phyloP scores from a whole-genome alignment of 2,888 invertebrate genomes.

The Ceraclea dissimilis region DNA sequence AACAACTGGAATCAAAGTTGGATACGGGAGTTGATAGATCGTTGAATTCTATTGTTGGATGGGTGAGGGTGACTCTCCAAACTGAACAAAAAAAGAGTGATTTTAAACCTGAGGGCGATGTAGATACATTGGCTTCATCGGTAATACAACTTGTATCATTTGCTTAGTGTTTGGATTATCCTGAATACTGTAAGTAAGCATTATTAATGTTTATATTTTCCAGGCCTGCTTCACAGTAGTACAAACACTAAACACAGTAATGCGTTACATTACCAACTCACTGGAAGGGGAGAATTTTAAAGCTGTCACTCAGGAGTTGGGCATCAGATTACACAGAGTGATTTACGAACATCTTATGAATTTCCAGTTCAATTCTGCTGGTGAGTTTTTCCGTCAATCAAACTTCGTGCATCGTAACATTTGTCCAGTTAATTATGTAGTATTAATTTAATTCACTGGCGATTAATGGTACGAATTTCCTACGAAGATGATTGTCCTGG shows the following conservation, averaged over 20 bases:
- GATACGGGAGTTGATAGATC: slow-evolving; percentile 83
- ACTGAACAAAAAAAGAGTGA: slow-evolving; percentile 94
- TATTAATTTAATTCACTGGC: too few species aligned
- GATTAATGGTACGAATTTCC: too few species aligned
- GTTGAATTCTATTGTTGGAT: slow-evolving; percentile 79
- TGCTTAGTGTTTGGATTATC: slow-evolving; percentile 18
- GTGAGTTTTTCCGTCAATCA: slow-evolving; percentile 35
- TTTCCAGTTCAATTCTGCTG: slow-evolving; percentile 90
- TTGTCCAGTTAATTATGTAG: too few species aligned
- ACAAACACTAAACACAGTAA: slow-evolving; percentile 69
- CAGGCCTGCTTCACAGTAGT: slow-evolving; percentile 81
- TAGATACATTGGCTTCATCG: slow-evolving; percentile 76
- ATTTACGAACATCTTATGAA: slow-evolving; percentile 92
- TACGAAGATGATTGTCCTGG: too few species aligned
- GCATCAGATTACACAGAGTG: slow-evolving; percentile 84
- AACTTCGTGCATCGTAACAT: too few species aligned
- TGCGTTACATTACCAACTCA: slow-evolving; percentile 69
- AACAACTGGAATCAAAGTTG: slow-evolving; percentile 85
- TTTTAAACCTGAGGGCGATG: slow-evolving; percentile 81
- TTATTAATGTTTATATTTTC: slow-evolving; percentile 23
- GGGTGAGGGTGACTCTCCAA: slow-evolving; percentile 84
- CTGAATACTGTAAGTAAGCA: not conserved
- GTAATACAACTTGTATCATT: slow-evolving; percentile 42
- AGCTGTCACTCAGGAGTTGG: slow-evolving; percentile 80
- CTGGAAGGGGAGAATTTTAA: slow-evolving; percentile 91